These are phyloP conservation scores for Microtus oregoni DNA, from an alignment of 2,113 vertebrate species.

Conservation along the genomic window DNA sequence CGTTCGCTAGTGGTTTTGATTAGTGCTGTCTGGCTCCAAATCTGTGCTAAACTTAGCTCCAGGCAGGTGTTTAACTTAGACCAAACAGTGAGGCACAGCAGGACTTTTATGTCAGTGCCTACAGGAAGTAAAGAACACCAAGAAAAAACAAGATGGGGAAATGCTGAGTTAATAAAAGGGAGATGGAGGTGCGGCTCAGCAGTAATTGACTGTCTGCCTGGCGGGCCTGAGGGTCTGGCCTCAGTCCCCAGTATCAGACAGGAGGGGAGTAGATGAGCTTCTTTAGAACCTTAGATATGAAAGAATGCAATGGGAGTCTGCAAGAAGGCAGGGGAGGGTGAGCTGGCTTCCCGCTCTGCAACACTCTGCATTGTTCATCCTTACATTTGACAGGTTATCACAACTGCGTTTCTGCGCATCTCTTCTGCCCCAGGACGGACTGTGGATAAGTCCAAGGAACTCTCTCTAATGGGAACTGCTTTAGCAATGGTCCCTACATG, in stretches of 20 bases:
- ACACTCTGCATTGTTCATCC: accelerated
- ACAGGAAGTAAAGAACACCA: not conserved
- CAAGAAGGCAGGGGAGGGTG: not conserved
- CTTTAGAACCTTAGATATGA: not conserved
- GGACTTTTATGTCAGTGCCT: not conserved
- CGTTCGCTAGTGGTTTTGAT: not conserved
- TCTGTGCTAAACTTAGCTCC: not conserved
- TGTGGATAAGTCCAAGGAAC: not conserved
- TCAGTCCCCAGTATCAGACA: too few species aligned
- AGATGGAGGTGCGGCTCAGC: not conserved
- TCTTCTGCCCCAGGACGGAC: not conserved
- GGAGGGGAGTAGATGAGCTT: not conserved
- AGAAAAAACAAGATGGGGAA: not conserved
- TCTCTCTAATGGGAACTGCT: not conserved
- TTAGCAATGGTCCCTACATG: not conserved
- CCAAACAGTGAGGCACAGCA: not conserved
- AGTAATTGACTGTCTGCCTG: too few species aligned
- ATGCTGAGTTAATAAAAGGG: not conserved
- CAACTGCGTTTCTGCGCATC: not conserved
- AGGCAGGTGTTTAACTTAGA: not conserved
- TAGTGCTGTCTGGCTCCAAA: not conserved
- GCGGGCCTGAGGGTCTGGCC: not conserved
- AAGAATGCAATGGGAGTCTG: not conserved
- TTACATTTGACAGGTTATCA: not conserved
- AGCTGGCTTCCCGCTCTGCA: not conserved